Conservation (phyloP, 2,113 vertebrate genomes). For the Lamprotornis superbus region DNA sequence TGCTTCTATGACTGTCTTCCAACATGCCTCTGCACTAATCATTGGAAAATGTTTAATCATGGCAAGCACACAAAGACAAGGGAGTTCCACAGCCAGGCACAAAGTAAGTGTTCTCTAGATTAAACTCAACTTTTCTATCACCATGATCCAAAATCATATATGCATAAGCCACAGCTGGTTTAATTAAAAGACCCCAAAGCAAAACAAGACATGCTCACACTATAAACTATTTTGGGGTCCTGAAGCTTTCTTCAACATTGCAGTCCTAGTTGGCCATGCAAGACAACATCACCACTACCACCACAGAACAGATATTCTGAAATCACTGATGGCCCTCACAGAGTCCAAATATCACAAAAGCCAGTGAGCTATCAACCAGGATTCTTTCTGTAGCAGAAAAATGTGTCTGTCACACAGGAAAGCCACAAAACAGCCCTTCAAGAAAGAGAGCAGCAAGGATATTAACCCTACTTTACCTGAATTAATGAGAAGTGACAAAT, state of each 20-base stretch:
- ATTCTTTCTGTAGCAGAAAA: not conserved
- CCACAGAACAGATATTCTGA: not conserved
- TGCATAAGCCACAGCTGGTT: not conserved
- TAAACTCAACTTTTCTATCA: not conserved
- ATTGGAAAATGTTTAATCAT: constrained; percentile 39
- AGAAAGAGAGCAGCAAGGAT: not conserved
- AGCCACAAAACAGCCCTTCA: not conserved
- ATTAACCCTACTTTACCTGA: not conserved
- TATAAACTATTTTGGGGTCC: not conserved
- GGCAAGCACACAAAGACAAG: not conserved
- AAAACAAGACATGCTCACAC: not conserved
- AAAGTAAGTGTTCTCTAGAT: not conserved
- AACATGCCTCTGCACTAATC: not conserved
- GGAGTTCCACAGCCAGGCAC: not conserved
- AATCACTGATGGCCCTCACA: not conserved
- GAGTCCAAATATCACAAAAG: not conserved
- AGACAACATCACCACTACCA: not conserved
- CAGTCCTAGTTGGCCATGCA: not conserved
- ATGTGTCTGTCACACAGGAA: not conserved
- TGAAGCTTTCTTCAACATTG: not conserved
- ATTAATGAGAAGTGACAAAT: not conserved
- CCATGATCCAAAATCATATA: not conserved
- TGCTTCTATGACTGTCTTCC: not conserved
- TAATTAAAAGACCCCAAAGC: not conserved
- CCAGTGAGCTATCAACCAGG: not conserved